Conservation (phyloP, 1,140 invertebrate genomes). For the Rhagoletis zephyria region DNA sequence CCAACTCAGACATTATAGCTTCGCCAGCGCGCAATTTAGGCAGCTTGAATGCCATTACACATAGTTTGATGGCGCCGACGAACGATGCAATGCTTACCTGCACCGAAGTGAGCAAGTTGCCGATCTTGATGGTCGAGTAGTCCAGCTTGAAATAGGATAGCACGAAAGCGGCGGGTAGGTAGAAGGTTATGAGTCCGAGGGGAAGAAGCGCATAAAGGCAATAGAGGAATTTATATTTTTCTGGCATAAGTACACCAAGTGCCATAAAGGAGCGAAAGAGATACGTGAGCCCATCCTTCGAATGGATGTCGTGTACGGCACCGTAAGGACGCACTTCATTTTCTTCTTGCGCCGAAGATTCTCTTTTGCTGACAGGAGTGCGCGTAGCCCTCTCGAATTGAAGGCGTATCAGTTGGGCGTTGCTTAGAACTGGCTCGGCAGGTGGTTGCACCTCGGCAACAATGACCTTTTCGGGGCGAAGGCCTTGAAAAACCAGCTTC, state of each 20-base stretch:
- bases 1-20: slow-evolving; percentile 57
- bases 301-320: neutral
- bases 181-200: neutral
- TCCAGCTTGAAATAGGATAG: neutral
- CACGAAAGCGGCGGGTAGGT: slow-evolving; percentile 7
- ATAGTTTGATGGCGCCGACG: slow-evolving; percentile 59
- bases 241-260: slow-evolving; percentile 12
- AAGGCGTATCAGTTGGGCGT: neutral
- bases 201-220: neutral
- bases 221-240: slow-evolving; percentile 9
- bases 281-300: slow-evolving; percentile 1
- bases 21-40: slow-evolving; percentile 55
- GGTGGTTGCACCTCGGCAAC: neutral
- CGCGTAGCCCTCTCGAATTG: slow-evolving; percentile 3
- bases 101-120: slow-evolving; percentile 50
- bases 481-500: neutral
- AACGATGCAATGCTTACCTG: slow-evolving; percentile 60
- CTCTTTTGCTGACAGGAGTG: neutral
- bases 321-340: neutral
- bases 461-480: neutral
- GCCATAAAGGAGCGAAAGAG: neutral
- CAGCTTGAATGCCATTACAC: slow-evolving; percentile 56
- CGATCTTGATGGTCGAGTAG: slow-evolving; percentile 11
- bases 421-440: neutral
- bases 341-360: neutral